A percentile compares a stretch with the other conserved stretches of the same genome.
Conservation (phyloP, 92 coral and sea anemone species). For the Porites evermanni region DNA sequence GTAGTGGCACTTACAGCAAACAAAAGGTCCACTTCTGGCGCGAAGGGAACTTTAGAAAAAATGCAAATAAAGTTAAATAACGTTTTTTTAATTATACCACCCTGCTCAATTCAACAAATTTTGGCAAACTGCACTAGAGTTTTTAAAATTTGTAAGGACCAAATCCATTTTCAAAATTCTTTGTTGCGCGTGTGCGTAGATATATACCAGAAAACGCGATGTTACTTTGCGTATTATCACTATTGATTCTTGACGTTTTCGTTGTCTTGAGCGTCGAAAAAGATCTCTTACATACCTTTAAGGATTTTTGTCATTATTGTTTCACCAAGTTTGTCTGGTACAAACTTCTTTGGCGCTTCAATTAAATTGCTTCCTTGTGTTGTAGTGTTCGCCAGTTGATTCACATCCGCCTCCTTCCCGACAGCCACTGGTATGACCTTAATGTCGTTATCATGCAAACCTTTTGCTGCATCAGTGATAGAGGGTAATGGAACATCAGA, state of each 20-base stretch:
- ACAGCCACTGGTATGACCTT: conserved; percentile 86
- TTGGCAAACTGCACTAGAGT: too few relatives aligned
- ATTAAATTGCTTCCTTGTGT: conserved; percentile 46
- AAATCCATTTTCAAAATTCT: too few relatives aligned
- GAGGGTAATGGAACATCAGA: conserved; percentile 63
- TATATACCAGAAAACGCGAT: too few relatives aligned
- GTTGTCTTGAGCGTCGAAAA: background rate
- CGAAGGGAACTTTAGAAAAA: conserved; percentile 26
- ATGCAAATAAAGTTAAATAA: background rate
- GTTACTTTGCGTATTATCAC: too few relatives aligned
- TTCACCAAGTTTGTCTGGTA: conserved; percentile 57
- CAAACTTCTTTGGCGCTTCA: conserved; percentile 44
- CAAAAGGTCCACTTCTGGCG: conserved; percentile 78
- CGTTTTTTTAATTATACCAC: background rate
- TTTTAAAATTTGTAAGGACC: too few relatives aligned
- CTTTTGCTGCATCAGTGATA: conserved; percentile 55
- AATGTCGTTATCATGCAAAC: conserved; percentile 50
- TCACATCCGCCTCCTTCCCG: conserved; percentile 72
- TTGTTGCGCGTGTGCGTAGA: too few relatives aligned
- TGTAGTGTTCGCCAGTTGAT: conserved; percentile 50
- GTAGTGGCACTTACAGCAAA: conserved; percentile 79
- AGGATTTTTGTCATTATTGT: conserved; percentile 61
- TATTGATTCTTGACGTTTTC: background rate
- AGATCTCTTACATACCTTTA: conserved; percentile 6
- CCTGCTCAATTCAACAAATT: too few relatives aligned